These are phyloP conservation scores for Pseudococcus viburni DNA, from an alignment of 2,888 invertebrate genomes.

Conservation along the genomic window DNA sequence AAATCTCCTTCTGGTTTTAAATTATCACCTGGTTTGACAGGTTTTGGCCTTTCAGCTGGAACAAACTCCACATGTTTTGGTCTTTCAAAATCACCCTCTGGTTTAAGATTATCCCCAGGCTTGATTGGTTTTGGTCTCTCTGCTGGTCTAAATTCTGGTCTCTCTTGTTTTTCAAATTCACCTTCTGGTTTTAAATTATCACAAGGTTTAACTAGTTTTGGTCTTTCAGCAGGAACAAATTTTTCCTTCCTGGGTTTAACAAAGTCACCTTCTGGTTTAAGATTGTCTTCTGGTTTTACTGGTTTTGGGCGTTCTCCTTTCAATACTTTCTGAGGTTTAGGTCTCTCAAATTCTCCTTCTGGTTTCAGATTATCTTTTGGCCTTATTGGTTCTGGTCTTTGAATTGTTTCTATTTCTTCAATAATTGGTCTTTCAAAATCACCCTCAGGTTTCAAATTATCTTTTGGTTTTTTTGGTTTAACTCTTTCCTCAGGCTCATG, in stretches of 20 bases:
- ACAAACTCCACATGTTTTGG: constrained; percentile 68
- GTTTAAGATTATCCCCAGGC: constrained; percentile 71
- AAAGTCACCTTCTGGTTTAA: constrained; percentile 70
- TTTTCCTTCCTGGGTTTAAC: constrained; percentile 72
- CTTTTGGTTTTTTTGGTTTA: constrained; percentile 69
- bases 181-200: constrained; percentile 76
- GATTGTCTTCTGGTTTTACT: constrained; percentile 70
- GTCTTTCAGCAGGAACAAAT: constrained; percentile 70
- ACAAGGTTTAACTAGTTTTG: constrained; percentile 67
- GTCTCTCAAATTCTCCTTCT: constrained; percentile 70
- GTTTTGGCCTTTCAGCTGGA: constrained; percentile 71
- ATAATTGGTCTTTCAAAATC: constrained; percentile 72
- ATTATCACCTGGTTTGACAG: constrained; percentile 73
- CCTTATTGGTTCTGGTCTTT: constrained; percentile 74
- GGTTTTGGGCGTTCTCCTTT: constrained; percentile 71
- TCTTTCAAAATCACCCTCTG: constrained; percentile 71
- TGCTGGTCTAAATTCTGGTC: constrained; percentile 72
- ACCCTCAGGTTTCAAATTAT: constrained; percentile 71
- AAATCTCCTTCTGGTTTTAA: constrained; percentile 73
- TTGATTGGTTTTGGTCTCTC: constrained; percentile 72
- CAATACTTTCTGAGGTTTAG: constrained; percentile 71
- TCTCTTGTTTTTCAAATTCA: constrained; percentile 73
- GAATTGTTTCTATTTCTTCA: constrained; percentile 72
- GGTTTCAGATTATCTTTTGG: constrained; percentile 70
- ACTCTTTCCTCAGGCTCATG: constrained; percentile 68